Evolutionary conservation across 2,888 invertebrate genomes (phyloP), one percentile per base, ranked within the genome.

Genomic region (Hypselothyrea guttata): DNA sequence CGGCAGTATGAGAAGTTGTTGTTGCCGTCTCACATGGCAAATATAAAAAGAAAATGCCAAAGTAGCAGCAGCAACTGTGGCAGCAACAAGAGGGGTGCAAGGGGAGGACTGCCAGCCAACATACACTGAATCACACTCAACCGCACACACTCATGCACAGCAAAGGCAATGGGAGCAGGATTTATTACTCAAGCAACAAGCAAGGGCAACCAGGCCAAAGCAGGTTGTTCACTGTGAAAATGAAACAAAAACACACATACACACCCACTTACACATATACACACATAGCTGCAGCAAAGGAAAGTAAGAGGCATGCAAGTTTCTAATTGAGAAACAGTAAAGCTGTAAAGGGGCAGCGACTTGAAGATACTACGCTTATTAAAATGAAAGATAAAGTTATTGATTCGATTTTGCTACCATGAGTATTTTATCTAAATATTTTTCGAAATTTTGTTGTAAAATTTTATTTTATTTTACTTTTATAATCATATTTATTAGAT

Each of bases 11-110:
- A 65, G 68, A 72, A 56, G 62, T 56, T 62, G 37, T 59, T 51
- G 42, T 52, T 35, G 57, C 31, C 44, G 49, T 16, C 54, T 70
- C 69, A 73, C 46, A 64, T 59, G 55, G 59, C 49, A 67, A 69
- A 69, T 74, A 65, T 75, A 67, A 71, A 79, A 81, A 74, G 75
- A 76, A n/a, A 83, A 75, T 57, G 73, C 67, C 74, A 76, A 78
- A 83, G 76, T 75, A 75, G 72, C 73, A 62, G 55, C 58, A 8
- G 47, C 55, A 64, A 38, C 62, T 54, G 33, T 52, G 30, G 33
- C 38, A 52, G 59, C 66, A 60, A 38, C 48, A 48, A 38, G 54
- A 37, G 4, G 9, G 22, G 62, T n/a, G n/a, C n/a, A 12, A 49
- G 46, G 40, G 45, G 12, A 44, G 53, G 30, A 47, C 44, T 53